These are phyloP conservation scores for Bhutanitis thaidina DNA, from an alignment of 2,888 invertebrate genomes.

Conservation along the genomic window DNA sequence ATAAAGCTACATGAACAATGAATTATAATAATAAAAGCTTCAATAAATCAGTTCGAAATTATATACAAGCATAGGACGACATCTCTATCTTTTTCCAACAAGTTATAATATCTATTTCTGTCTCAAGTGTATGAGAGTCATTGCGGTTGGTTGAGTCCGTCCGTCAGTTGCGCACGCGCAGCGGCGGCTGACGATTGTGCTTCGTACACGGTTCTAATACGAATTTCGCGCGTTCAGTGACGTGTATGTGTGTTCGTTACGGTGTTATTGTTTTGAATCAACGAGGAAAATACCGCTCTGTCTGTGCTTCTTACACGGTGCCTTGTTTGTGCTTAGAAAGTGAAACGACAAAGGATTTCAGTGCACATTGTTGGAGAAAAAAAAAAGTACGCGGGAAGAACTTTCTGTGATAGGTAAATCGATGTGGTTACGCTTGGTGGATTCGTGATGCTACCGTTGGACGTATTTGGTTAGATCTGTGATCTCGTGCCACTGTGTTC, in stretches of 20 bases:
- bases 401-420: constrained; percentile 22
- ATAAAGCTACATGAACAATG: no score
- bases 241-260: constrained; percentile 22
- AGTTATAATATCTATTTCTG: constrained; percentile 25
- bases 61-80: not conserved
- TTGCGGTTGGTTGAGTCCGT: constrained; percentile 50
- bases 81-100: constrained; percentile 1
- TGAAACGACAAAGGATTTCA: constrained; percentile 34
- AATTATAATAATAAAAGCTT: no score
- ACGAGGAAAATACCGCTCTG: constrained; percentile 18
- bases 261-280: constrained; percentile 19
- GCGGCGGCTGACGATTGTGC: constrained; percentile 53
- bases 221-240: constrained; percentile 38
- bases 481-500: not conserved
- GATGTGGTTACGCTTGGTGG: constrained; percentile 16
- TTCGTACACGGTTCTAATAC: constrained; percentile 37
- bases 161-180: constrained; percentile 70
- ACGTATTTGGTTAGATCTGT: not conserved
- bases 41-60: no score
- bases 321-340: constrained; percentile 32
- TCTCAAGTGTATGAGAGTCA: constrained; percentile 41
- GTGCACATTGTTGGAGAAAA: constrained; percentile 28
- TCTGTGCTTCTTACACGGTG: constrained; percentile 23
- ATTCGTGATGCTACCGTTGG: constrained; percentile 14
- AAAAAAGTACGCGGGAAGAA: constrained; percentile 31